Percentiles rank a stretch among this genome's conserved stretches.
Evolutionary conservation across 2,888 invertebrate species (phyloP).

Genomic region (Chrysolina oricalcia): DNA sequence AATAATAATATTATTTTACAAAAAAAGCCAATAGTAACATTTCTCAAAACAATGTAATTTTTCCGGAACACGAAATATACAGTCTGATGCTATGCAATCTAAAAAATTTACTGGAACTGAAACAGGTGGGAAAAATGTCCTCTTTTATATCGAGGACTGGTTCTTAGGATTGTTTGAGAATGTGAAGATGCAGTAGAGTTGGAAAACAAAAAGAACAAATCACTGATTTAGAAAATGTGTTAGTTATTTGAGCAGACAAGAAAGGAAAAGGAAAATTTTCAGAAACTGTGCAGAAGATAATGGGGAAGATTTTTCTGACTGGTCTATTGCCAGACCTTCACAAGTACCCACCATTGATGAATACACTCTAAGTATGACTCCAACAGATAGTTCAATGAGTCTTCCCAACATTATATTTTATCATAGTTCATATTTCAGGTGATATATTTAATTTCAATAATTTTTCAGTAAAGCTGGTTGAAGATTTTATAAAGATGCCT

Average conservation of each 20-base stretch:
- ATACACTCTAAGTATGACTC: constrained; percentile 9
- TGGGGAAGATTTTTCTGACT: constrained; percentile 24
- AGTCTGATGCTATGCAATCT: too few relatives aligned
- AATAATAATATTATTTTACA: too few relatives aligned
- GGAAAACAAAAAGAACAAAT: constrained; percentile 28
- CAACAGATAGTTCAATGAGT: constrained; percentile 21
- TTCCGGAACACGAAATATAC: too few relatives aligned
- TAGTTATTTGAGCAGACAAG: constrained; percentile 25
- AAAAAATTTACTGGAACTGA: too few relatives aligned
- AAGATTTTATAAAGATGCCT: constrained; percentile 23
- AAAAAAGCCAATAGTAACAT: too few relatives aligned
- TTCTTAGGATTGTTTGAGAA: not conserved
- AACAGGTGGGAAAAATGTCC: too few relatives aligned
- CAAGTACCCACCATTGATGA: constrained; percentile 27
- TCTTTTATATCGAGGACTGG: not conserved
- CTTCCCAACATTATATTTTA: not conserved
- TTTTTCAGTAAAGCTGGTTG: constrained; percentile 14
- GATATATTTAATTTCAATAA: constrained; percentile 10
- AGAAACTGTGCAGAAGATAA: constrained; percentile 19
- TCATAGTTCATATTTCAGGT: not conserved
- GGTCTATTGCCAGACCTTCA: constrained; percentile 26
- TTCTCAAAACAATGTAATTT: too few relatives aligned
- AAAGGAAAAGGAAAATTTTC: constrained; percentile 22
- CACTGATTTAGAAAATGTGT: constrained; percentile 21
- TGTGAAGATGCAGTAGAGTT: constrained; percentile 21